Base-by-base conservation (phyloP, 2,113 vertebrate species). In the Corythoichthys intestinalis region DNA sequence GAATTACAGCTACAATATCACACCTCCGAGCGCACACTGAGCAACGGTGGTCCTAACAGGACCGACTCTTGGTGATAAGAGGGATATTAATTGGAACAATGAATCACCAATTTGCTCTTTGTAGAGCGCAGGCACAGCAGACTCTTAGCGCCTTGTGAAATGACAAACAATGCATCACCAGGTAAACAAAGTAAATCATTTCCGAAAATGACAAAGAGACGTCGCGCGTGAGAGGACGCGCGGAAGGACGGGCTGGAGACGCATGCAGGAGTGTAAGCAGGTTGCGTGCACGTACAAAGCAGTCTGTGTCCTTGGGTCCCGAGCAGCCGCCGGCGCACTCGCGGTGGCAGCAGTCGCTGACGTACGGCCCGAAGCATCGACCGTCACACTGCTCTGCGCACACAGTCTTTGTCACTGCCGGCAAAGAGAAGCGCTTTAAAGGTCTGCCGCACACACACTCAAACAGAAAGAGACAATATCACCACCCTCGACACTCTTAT, bases 361-460 rank as follows among this genome's bases (percentile, higher is more conserved):
- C 94, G 17, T 95, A 98, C 20, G 96, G 95, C 54, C 97, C 95
- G 0, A 96, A 98, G 89, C 97, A 99, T 65, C 96, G 94, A 46
- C 96, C 95, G 28, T 98, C 97, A 72, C 97, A 99, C 87, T 98
- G 96, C 83, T 98, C 95, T 0, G 96, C 97, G 61, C 97, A 99
- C 86, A 99, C 96, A 0, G 95, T 96, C 91, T 96, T 97, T 0
- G 97, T 98, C 85, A 98, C 97, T 98, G 88, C 52, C 49, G 35
- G 66, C 77, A 62, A 76, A 52, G 88, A 17, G 57, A 72, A 72
- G 68, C 63, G 62, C 57, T 80, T 69, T 68, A 78, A 85, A 80
- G 73, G 83, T 84, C 72, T 78, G 68, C 68, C 61, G 66, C 67
- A 73, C 48, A 52, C 35, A 35, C 34, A 17, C 63, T n/a, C 72